Evolutionary conservation across 1,140 invertebrate genomes (phyloP), one percentile per base, ranked within the genome.

Genomic region (Brachionus rubens): DNA sequence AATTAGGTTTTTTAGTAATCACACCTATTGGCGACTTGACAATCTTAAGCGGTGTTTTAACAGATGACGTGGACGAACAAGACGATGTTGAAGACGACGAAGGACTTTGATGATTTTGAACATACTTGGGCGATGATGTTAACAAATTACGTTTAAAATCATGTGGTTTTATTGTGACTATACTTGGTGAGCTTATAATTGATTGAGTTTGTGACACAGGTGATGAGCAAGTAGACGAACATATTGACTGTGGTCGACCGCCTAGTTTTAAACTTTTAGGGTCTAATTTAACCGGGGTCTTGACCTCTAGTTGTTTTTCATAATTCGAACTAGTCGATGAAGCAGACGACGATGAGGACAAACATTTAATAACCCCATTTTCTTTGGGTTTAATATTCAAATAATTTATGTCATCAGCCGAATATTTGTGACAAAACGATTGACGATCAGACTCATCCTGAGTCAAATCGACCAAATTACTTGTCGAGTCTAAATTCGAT

Each of bases 371-470:
- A 30, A 54, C 46, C 4, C 16, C 24, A 19, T 9, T 19, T 26
- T 65, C 59, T n/a, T 65, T 65, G 12, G 59, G 59, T 36, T 65
- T 65, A 26, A 72, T 54, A 40, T 36, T 72, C n/a, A 72, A 50
- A 50, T 72, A 72, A 41, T 72, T 72, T 9, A 72, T 48, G 24
- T 72, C 68, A 72, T 72, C 68, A 54, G 68, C 68, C 46, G 68
- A 72, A 33, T 72, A 72, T 28, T 72, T 72, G 46, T 72, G 68
- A n/a, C 68, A 72, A 50, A 50, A 50, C 1, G 68, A 50, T 12
- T 72, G 43, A 6, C 36, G 46, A 19, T 48, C 30, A 2, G 24
- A 72, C 7, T n/a, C n/a, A n/a, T 48, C 41, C 26, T 70, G 36
- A 19, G 2, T 33, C 12, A 41, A 40, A 24, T 36, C 68, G n/a